phyloP scores from a whole-genome alignment of 2,113 vertebrate genomes.

The Saimiri boliviensis region DNA sequence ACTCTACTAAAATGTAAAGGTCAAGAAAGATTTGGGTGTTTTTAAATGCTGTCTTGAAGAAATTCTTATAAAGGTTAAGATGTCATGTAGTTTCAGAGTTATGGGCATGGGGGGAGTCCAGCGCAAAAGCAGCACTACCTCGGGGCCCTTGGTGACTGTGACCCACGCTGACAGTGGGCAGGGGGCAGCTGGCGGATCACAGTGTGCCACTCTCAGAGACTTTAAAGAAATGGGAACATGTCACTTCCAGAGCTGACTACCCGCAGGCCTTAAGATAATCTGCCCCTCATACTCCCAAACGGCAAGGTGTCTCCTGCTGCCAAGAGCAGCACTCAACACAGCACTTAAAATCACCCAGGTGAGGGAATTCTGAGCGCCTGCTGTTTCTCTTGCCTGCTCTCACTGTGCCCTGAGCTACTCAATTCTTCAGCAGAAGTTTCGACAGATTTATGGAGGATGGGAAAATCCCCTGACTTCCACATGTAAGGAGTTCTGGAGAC shows the following conservation, averaged over 20 bases:
- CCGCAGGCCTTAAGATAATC: not conserved
- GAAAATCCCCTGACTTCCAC: not conserved
- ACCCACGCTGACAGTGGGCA: conserved; percentile 88
- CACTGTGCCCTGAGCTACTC: not conserved
- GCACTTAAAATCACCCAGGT: conserved; percentile 57
- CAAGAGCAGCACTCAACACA: not conserved
- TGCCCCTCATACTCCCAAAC: not conserved
- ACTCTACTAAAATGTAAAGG: conserved; percentile 88
- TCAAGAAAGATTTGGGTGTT: conserved; percentile 92
- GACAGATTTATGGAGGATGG: not conserved
- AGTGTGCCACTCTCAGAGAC: conserved; percentile 78
- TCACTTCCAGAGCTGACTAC: conserved; percentile 57
- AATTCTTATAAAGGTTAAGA: conserved; percentile 91
- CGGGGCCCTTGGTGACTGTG: conserved; percentile 86
- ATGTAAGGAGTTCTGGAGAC: not conserved
- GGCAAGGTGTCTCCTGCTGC: not conserved
- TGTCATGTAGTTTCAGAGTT: conserved; percentile 90
- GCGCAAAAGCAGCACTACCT: conserved; percentile 84
- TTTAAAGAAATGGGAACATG: conserved; percentile 54
- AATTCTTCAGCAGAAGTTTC: not conserved
- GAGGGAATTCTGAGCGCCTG: conserved; percentile 30
- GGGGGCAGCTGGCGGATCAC: conserved; percentile 85
- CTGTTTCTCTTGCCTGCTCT: conserved; percentile 31
- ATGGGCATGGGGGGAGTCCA: conserved; percentile 82
- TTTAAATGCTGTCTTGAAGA: conserved; percentile 92